phyloP scores from a whole-genome alignment of 2,888 invertebrate species.

The Yponomeuta evonymella region DNA sequence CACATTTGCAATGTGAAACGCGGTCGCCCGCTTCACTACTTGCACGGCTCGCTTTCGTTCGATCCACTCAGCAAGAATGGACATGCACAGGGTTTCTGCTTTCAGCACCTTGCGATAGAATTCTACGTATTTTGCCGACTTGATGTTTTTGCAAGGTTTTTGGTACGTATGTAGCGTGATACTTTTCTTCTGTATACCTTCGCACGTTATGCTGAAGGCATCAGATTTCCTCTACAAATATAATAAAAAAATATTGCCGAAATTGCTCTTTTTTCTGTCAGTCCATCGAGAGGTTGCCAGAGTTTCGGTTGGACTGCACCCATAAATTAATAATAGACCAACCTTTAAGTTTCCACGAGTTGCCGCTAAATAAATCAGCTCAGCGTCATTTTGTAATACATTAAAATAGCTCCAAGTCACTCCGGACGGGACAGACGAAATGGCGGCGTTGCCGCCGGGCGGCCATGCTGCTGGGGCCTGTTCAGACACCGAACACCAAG shows the following conservation, averaged over 20 bases:
- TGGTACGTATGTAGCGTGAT: neutral
- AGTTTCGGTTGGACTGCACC: neutral
- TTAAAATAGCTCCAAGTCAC: constrained; percentile 56
- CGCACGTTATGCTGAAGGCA: too few relatives aligned
- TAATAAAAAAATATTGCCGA: neutral
- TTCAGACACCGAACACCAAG: neutral
- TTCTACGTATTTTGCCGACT: constrained; percentile 19
- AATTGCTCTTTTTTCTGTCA: neutral
- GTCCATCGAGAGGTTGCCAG: neutral
- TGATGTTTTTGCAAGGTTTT: constrained; percentile 16
- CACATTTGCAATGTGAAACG: constrained; percentile 9
- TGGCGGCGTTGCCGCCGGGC: constrained; percentile 34
- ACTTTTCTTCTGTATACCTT: neutral
- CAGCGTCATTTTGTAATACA: constrained; percentile 31
- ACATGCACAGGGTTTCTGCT: constrained; percentile 18
- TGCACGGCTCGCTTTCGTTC: constrained; percentile 28
- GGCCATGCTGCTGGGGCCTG: neutral
- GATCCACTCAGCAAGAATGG: constrained; percentile 12
- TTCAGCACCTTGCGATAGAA: constrained; percentile 19
- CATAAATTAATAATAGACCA: constrained; percentile 32
- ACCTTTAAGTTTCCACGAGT: constrained; percentile 38
- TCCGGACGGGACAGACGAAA: constrained; percentile 66
- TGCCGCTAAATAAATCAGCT: constrained; percentile 51
- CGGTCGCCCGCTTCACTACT: constrained; percentile 13
- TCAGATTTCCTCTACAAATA: neutral